Conservation (phyloP, 2,888 invertebrate genomes). For the Drosophila ezoana region DNA sequence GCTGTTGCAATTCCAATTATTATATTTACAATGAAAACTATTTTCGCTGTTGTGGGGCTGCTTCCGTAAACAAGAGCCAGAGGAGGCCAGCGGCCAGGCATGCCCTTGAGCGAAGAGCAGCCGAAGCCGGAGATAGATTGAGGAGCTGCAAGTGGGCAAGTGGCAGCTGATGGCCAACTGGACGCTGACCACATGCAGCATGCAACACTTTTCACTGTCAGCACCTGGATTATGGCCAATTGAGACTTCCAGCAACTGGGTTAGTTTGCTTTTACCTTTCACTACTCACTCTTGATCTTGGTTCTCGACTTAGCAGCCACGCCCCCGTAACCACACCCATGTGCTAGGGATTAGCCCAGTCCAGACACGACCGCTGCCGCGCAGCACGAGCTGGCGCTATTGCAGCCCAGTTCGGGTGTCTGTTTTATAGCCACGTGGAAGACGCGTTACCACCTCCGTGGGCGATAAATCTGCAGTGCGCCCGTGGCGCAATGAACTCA, state of each 20-base stretch:
- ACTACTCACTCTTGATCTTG: neutral
- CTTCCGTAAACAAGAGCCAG: constrained; percentile 64
- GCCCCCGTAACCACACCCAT: constrained; percentile 1
- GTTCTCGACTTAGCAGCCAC: constrained; percentile 6
- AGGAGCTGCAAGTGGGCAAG: constrained; percentile 38
- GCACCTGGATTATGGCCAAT: constrained; percentile 16
- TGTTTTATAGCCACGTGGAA: constrained; percentile 67
- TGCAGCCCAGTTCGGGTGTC: constrained; percentile 63
- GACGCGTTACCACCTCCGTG: constrained; percentile 77
- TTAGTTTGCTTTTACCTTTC: neutral
- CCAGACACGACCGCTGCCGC: constrained; percentile 13
- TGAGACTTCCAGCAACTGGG: constrained; percentile 26
- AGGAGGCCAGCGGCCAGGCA: neutral
- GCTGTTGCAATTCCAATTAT: constrained; percentile 48
- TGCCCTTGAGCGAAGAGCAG: constrained; percentile 49
- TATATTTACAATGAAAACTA: constrained; percentile 54
- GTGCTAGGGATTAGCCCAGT: constrained; percentile 36
- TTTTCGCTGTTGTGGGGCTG: constrained; percentile 27
- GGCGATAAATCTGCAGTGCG: constrained; percentile 82
- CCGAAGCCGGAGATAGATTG: constrained; percentile 26
- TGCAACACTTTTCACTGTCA: constrained; percentile 9
- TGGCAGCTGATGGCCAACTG: constrained; percentile 22
- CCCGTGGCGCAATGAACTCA: constrained; percentile 77
- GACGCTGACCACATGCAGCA: constrained; percentile 35
- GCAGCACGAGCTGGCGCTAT: constrained; percentile 75